Evolutionary conservation across 1,140 invertebrate species (phyloP), one percentile per base, ranked within the genome.

Genomic region (Mamestra configurata): DNA sequence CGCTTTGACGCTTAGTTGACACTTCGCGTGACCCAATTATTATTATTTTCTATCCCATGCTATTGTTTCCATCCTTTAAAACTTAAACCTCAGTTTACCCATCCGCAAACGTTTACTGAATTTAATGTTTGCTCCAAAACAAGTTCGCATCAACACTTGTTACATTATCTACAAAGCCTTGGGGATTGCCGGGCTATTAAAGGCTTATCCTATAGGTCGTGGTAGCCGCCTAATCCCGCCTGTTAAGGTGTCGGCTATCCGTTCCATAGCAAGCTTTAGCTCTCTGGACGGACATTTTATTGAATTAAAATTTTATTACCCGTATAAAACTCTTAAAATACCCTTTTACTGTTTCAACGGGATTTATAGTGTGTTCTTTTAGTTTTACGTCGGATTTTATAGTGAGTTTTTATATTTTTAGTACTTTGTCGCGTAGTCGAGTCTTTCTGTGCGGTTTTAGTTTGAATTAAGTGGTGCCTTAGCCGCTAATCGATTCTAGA

Each of bases 291-390:
- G 40, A 68, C 64, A 46, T 64, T 71, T 51, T 53, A 71, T 71
- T 53, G 68, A 71, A 71, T 71, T 71, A 71, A 71, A 31, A 31
- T 51, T 71, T 71, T 71, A 71, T 35, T 51, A 10, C 68, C 24
- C 46, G 64, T 53, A 71, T 71, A 53, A 71, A 71, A n/a, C 46
- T 71, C 20, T 20, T 31, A 53, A 31, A 71, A 71, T 43, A 68
- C 20, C 43, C 40, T 68, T 68, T 68, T 49, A 43, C 40, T 22
- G 43, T 68, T 68, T 22, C 43, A 46, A 68, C 40, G 64, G 4
- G 40, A 46, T 68, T 68, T 68, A 64, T 64, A 40, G 59, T 40
- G 35, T 64, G 37, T 68, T 46, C 37, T 46, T n/a, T 68, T 46
- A 46, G 40, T 68, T 68, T 68, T 43, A 68, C 64, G 40, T 18